Evolutionary conservation across 30 jellyfish, hydroid and myxozoan species (phyloP), one percentile per base, ranked within the genome.

Genomic region (Hydractinia symbiolongicarpus): DNA sequence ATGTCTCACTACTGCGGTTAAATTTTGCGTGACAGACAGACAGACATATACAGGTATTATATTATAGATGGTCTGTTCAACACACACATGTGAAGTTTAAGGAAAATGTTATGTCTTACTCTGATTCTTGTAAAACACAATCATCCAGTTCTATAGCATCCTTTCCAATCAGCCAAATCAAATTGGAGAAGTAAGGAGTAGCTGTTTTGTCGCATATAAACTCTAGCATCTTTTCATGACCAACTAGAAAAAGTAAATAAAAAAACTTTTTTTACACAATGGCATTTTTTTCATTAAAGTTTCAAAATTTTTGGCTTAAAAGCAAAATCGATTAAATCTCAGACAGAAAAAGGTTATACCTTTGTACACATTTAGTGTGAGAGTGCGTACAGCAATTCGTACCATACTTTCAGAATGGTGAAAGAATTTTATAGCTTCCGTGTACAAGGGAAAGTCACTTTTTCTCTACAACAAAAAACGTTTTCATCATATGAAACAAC

Each of bases 191-290:
- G 62, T 90, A 90, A 4, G 97, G 97, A 71, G 94, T 88, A 4
- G 97, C 97, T 5, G 97, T 90, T 74, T 90, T 90, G 67, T 90
- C 97, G 54, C 97, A 90, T 5, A 90, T 90, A 88, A 90, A 90
- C 53, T 83, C 86, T 72, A 90, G 84, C 97, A 90, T 90, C 30
- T 81, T 85, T 54, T 82, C 90, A 74, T 90, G 95, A 44, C 97
- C 97, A 76, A 90, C 97, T 90, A 61, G 60, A 81, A 82, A 4
- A 67, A 17, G 51, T 50, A 67, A n/a, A 44, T 9, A 4, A 15
- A 19, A 16, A 58, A 58, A 0, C 2, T 2, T 30, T 30, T 1
- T 30, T 58, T 58, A 58, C 69, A 58, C 0, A 11, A 17, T 58
- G 15, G 19, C 15, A 17, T 58, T 11, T 13, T 58, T 58, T 17